Base-by-base conservation (phyloP, 2,797 vertebrate species). In the Leptatherina wallacei region DNA sequence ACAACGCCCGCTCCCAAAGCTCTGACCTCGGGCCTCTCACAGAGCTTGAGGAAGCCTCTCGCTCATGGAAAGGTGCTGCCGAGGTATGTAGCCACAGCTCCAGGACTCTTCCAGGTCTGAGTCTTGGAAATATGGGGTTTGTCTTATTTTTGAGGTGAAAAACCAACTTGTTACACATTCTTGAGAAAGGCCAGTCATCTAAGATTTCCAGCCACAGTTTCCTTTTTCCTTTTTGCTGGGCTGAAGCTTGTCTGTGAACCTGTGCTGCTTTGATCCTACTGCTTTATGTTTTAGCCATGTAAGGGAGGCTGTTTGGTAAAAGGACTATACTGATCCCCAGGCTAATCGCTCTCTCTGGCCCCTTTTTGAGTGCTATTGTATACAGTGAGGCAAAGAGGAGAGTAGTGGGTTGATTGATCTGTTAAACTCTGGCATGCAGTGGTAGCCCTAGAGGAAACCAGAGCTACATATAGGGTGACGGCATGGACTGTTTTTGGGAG, bases 21-120 rank as follows among this genome's bases (percentile, higher is more conserved):
- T 86, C 94, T 2, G 92, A 92, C 60, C 74, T 92, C 11, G 95
- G 92, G 49, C 95, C 95, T 69, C 94, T 96, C 7, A 93, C 91
- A 0, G 97, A 98, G 91, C 93, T 98, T 71, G 98, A 98, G 74
- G 98, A 98, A 83, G 97, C 97, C 47, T 90, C 96, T 27, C 95
- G 97, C 61, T 98, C 97, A 0, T 99, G 98, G 98, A 96, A 96
- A 88, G 96, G 96, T 71, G 97, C 96, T 69, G 95, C 97, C 44
- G 97, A 98, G 97, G 98, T 99, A 95, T 64, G 83, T 54, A 81
- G 77, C 62, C 77, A 51, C 54, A 24, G 71, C 75, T 63, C 61
- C 61, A 29, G 65, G 79, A 80, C 64, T 70, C 68, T 75, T 83
- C 64, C 65, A 75, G 63, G 69, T 79, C 67, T 76, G 65, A 55